Conservation (phyloP, 2,888 invertebrate species). For the Tupiocoris notatus region DNA sequence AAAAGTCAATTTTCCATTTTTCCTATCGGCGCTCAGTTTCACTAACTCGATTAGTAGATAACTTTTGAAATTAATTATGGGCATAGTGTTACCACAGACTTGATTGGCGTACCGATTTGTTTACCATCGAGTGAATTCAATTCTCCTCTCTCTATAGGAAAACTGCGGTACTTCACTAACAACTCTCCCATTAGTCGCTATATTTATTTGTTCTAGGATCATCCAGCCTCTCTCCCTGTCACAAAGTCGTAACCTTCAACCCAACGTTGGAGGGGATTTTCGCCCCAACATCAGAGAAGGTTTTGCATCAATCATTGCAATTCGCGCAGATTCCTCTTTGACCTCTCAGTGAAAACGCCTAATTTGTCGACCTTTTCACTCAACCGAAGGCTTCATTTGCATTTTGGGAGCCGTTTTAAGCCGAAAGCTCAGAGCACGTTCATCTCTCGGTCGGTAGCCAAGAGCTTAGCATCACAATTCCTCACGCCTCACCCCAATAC, state of each 20-base stretch:
- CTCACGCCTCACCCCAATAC: background rate
- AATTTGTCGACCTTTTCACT: slow-evolving; percentile 41
- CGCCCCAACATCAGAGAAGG: background rate
- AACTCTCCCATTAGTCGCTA: slow-evolving; percentile 32
- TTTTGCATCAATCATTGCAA: background rate
- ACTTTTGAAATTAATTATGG: too few species aligned
- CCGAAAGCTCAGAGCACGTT: background rate
- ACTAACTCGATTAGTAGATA: too few species aligned
- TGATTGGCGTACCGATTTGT: too few species aligned
- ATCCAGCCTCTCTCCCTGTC: slow-evolving; percentile 10
- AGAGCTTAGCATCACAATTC: background rate
- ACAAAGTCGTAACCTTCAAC: background rate
- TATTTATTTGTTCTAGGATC: slow-evolving; percentile 36
- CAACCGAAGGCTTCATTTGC: slow-evolving; percentile 10
- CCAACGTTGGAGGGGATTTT: background rate
- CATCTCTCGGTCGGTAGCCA: background rate
- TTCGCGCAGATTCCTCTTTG: slow-evolving; percentile 35
- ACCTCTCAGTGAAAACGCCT: slow-evolving; percentile 4
- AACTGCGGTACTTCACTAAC: too few species aligned
- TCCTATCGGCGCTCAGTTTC: too few species aligned
- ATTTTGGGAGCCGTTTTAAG: slow-evolving; percentile 3
- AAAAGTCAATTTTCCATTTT: too few species aligned
- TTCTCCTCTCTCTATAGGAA: too few species aligned
- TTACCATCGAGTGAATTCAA: too few species aligned
- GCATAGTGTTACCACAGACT: too few species aligned